Conservation (phyloP, 2,113 vertebrate species). For the Peromyscus maniculatus region DNA sequence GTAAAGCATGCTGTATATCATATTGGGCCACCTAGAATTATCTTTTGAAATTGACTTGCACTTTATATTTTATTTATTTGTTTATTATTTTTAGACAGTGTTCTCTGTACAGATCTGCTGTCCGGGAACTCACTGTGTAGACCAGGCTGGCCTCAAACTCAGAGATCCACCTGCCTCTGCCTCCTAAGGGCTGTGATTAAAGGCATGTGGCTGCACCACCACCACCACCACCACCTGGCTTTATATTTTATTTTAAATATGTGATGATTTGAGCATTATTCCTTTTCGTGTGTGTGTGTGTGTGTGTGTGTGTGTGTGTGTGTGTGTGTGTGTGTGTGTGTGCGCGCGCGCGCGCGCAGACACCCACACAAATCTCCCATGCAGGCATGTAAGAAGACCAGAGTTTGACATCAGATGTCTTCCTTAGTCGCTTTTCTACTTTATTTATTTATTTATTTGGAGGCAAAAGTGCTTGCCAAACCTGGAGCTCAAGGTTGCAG, state of each 20-base stretch:
- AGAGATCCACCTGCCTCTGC: background rate
- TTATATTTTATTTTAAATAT: background rate
- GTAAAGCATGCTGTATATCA: conserved; percentile 38
- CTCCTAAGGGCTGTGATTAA: background rate
- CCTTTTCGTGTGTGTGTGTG: background rate
- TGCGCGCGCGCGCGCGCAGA: no score
- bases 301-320: no score
- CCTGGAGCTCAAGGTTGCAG: background rate
- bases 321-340: background rate
- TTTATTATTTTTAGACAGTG: background rate
- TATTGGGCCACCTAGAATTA: conserved; percentile 45
- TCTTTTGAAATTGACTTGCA: conserved; percentile 25
- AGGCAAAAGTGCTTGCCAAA: background rate
- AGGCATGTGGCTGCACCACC: background rate
- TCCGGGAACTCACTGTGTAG: no score
- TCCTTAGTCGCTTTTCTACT: background rate
- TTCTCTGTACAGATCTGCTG: background rate
- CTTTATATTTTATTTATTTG: conserved; percentile 1
- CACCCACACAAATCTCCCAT: background rate
- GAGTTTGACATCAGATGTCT: background rate
- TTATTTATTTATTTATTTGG: background rate
- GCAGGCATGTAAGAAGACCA: background rate
- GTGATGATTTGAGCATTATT: background rate
- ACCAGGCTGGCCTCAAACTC: background rate
- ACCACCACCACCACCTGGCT: background rate